phyloP scores from a whole-genome alignment of 1,140 invertebrate genomes.

The Drosophila azteca region DNA sequence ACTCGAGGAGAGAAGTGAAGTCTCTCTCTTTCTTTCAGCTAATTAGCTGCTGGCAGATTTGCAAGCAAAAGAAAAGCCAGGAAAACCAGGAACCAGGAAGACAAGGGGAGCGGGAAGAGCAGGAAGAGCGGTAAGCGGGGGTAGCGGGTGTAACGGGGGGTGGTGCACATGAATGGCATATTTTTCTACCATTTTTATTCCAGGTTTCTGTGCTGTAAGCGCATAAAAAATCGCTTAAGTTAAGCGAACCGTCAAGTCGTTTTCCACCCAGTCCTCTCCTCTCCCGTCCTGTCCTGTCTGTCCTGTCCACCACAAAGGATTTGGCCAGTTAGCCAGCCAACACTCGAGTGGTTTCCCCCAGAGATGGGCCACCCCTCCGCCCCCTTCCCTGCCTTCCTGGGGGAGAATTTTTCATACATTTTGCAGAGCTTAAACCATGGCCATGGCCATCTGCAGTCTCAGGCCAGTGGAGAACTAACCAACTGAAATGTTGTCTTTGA shows the following conservation, averaged over 20 bases:
- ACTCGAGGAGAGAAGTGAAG: slow-evolving; percentile 28
- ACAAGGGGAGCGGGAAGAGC: slow-evolving; percentile 21
- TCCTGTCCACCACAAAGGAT: slow-evolving; percentile 74
- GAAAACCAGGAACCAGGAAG: neutral
- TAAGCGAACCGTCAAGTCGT: slow-evolving; percentile 81
- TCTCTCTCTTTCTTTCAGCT: slow-evolving; percentile 27
- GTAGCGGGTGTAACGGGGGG: no score
- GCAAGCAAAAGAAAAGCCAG: slow-evolving; percentile 23
- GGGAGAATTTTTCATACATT: neutral
- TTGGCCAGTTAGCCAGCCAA: slow-evolving; percentile 75
- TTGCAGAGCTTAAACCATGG: neutral
- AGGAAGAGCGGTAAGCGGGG: slow-evolving; percentile 2
- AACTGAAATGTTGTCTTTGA: slow-evolving; percentile 80
- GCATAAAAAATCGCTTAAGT: slow-evolving; percentile 81
- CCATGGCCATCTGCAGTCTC: slow-evolving; percentile 49
- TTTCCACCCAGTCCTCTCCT: slow-evolving; percentile 9
- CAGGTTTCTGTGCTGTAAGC: slow-evolving; percentile 34
- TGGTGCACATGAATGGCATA: slow-evolving; percentile 58
- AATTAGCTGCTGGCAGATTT: slow-evolving; percentile 78
- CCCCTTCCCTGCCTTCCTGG: no score
- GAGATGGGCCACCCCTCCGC: slow-evolving; percentile 43
- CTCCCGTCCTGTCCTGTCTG: slow-evolving; percentile 43
- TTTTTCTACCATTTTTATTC: slow-evolving; percentile 23
- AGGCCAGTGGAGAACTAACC: slow-evolving; percentile 72
- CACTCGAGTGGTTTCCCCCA: slow-evolving; percentile 62